Conservation (phyloP, 2,888 invertebrate species). For the Eudasyphora cyanicolor region DNA sequence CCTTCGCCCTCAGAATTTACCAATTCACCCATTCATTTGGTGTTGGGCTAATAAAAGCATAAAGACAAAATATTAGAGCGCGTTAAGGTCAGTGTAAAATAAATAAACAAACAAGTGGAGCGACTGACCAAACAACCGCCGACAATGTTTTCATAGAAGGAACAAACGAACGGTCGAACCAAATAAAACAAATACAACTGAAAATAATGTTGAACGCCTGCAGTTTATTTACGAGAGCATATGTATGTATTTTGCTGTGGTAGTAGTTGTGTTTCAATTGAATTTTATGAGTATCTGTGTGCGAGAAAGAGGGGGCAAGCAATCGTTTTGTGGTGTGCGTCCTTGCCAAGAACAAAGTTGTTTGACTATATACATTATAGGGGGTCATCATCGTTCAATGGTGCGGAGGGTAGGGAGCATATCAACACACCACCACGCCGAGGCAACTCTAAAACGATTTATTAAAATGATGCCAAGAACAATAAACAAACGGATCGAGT, state of each 20-base stretch:
- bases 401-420: not conserved
- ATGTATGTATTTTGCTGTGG: slow-evolving; percentile 27
- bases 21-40: not conserved
- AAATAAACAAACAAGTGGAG: slow-evolving; percentile 40
- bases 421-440: not conserved
- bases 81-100: slow-evolving; percentile 57
- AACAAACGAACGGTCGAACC: not conserved
- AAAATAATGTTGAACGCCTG: slow-evolving; percentile 64
- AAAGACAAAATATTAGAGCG: slow-evolving; percentile 11
- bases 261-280: slow-evolving; percentile 27
- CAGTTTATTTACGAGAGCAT: slow-evolving; percentile 66
- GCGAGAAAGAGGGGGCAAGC: not conserved
- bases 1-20: not conserved
- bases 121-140: no score
- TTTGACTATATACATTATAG: slow-evolving; percentile 25
- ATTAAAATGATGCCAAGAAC: slow-evolving; percentile 56
- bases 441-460: slow-evolving; percentile 49
- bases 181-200: slow-evolving; percentile 32
- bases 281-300: not conserved
- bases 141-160: not conserved
- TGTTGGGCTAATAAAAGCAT: slow-evolving; percentile 18
- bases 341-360: slow-evolving; percentile 28
- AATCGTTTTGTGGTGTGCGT: slow-evolving; percentile 37
- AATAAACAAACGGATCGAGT: slow-evolving; percentile 39
- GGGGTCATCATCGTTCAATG: not conserved